A percentile compares a stretch with the other conserved stretches of the same genome.
phyloP scores from a whole-genome alignment of 2,888 invertebrate species.

The Ramazzottius varieornatus region DNA sequence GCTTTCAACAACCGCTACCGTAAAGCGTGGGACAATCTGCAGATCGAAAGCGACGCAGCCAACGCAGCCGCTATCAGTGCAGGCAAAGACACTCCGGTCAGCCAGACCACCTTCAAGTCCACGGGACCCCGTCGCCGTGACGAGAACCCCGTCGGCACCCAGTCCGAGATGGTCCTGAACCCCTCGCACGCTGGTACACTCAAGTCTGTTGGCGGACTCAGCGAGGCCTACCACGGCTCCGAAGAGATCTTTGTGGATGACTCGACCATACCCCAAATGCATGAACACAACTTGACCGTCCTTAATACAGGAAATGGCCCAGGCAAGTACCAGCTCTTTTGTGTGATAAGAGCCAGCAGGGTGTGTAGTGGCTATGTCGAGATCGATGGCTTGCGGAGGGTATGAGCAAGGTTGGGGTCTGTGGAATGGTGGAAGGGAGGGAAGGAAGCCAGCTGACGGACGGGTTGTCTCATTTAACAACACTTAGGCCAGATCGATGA shows the following conservation, averaged over 20 bases:
- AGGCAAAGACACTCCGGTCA: neutral
- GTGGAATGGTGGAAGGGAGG: too few relatives aligned
- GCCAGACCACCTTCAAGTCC: neutral
- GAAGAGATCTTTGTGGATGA: neutral
- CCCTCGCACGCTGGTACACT: neutral
- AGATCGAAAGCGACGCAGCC: neutral
- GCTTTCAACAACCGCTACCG: neutral
- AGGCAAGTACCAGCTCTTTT: neutral
- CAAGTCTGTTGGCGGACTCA: neutral
- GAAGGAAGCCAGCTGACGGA: too few relatives aligned
- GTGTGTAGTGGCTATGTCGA: too few relatives aligned
- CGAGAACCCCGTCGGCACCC: neutral
- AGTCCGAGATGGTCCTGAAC: neutral
- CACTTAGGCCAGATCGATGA: too few relatives aligned
- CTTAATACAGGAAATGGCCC: neutral
- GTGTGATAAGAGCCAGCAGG: too few relatives aligned
- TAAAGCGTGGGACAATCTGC: conserved; percentile 1
- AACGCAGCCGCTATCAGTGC: neutral
- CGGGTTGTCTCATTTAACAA: too few relatives aligned
- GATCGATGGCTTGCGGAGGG: too few relatives aligned
- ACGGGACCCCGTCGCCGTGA: neutral
- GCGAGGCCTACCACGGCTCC: neutral
- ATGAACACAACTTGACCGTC: too few relatives aligned
- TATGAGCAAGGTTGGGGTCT: too few relatives aligned
- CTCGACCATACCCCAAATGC: neutral